Conservation (phyloP, 1,140 invertebrate species). For the Coelopa frigida region DNA sequence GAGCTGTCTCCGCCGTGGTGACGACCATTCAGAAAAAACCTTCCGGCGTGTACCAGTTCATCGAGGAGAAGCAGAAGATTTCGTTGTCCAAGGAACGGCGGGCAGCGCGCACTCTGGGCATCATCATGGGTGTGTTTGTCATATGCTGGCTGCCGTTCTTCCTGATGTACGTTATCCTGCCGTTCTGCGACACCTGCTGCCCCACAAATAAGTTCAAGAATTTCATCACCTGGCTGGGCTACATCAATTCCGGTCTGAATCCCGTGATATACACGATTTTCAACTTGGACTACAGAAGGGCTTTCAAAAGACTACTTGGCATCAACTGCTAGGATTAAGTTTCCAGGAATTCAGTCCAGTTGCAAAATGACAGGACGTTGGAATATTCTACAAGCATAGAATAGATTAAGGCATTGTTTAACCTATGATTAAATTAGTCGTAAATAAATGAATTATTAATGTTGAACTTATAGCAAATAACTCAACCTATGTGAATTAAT, state of each 20-base stretch:
- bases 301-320: constrained; percentile 81
- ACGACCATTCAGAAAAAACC: constrained; percentile 30
- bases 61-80: constrained; percentile 89
- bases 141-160: constrained; percentile 97
- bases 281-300: constrained; percentile 90
- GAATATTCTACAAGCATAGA: too few relatives aligned
- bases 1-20: constrained; percentile 13
- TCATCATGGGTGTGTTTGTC: constrained; percentile 92
- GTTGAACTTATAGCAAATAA: too few relatives aligned
- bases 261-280: constrained; percentile 97
- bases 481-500: too few relatives aligned
- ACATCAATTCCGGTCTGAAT: constrained; percentile 95
- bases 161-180: constrained; percentile 86
- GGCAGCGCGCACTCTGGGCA: constrained; percentile 84
- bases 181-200: constrained; percentile 74
- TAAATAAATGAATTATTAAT: too few relatives aligned
- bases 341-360: too few relatives aligned
- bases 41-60: constrained; percentile 72
- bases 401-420: too few relatives aligned
- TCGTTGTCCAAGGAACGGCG: constrained; percentile 85
- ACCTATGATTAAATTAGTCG: too few relatives aligned
- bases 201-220: constrained; percentile 73
- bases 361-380: neutral
- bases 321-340: constrained; percentile 53
- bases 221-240: constrained; percentile 95